These are phyloP conservation scores for Catharus ustulatus DNA, from an alignment of 2,797 vertebrate species.

Conservation along the genomic window DNA sequence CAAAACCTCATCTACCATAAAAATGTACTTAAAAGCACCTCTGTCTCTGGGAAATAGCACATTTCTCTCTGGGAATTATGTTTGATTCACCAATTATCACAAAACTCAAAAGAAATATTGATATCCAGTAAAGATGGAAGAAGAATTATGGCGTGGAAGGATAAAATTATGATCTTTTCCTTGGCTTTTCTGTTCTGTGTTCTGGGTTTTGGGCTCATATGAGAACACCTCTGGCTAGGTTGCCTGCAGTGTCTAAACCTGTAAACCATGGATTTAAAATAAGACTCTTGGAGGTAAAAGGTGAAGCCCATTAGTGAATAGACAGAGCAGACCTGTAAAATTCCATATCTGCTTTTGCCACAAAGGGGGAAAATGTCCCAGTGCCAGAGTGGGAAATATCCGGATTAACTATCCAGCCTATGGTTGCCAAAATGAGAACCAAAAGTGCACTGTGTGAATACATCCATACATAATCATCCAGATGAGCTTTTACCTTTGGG, in stretches of 20 bases:
- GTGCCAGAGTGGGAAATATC: constrained; percentile 20
- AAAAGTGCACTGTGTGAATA: not conserved
- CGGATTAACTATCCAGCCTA: not conserved
- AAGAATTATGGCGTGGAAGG: not conserved
- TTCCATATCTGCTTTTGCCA: constrained; percentile 38
- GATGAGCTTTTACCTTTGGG: not conserved
- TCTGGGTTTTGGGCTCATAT: not conserved
- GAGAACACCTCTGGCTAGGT: not conserved
- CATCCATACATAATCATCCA: not conserved
- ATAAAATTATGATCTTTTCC: not conserved
- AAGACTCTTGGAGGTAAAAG: constrained; percentile 45
- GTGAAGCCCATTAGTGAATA: constrained; percentile 34
- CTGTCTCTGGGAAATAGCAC: not conserved
- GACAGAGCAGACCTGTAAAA: constrained; percentile 28
- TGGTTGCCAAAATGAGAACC: not conserved
- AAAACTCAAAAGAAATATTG: not conserved
- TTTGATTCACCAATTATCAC: constrained; percentile 10
- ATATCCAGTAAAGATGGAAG: constrained; percentile 8
- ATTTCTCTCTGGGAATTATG: not conserved
- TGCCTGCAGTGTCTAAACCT: not conserved
- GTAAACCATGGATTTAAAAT: constrained; percentile 41
- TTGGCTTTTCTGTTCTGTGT: not conserved
- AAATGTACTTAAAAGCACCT: not conserved
- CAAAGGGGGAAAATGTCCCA: not conserved
- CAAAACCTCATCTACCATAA: not conserved